Evolutionary conservation across 1,140 invertebrate genomes (phyloP), one percentile per base, ranked within the genome.

Genomic region (Olivierus martensii): DNA sequence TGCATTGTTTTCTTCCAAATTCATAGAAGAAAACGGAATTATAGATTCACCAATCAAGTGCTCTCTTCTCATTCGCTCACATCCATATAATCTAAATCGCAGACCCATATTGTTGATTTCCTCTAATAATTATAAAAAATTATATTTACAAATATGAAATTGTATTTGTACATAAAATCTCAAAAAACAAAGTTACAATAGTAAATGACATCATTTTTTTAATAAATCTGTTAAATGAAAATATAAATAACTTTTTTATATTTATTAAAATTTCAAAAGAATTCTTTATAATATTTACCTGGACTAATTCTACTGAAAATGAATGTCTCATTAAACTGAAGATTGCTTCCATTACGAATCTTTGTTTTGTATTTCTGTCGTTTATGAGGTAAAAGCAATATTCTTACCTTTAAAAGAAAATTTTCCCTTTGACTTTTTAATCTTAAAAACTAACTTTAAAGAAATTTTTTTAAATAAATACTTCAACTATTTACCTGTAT

Each of bases 281-380:
- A 28, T 28, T 28, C 7, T 7, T 3, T 28, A 3, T 28, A 43
- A 43, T 17, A 17, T 43, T 64, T 68, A 84, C 82, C 82, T 71
- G 85, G 86, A 72, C 87, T 89, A 38, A 93, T 87, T 66, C 89
- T 82, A 67, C 81, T 86, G 55, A 95, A 79, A 38, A 89, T 74
- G 67, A 94, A 92, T 61, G 83, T 89, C 66, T 94, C 90, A 77
- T 91, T 84, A 63, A 87, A 93, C 62, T 88, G 82, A 2, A 89
- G 88, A 64, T 83, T 87, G 61, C 87, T 82, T 2, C 87, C 87
- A 21, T 60, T 60, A 54, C 83, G 79, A 51, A 87, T 79, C 69
- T 93, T 94, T 4, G 88, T 93, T 70, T 93, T 93, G 66, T 86
- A 84, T 61, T 90, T 87, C 65, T 92, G 87, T 67, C 91, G 92